phyloP scores from a whole-genome alignment of 2,113 vertebrate species.

The Pelecanoides urinatrix region DNA sequence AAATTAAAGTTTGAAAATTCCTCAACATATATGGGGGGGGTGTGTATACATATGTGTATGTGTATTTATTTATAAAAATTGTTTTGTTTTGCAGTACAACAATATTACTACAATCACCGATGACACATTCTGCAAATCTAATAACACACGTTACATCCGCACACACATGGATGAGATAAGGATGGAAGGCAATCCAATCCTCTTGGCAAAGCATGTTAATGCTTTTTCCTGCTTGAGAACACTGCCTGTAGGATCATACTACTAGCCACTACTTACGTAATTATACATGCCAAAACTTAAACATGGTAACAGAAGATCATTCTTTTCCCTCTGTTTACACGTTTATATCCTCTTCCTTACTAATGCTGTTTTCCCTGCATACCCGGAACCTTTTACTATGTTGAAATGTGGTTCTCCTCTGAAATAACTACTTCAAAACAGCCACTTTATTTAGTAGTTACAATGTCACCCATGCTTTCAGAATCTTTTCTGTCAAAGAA shows the following conservation, averaged over 20 bases:
- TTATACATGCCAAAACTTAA: neutral
- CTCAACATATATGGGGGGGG: neutral
- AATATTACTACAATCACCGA: conserved; percentile 88
- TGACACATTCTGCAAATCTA: conserved; percentile 93
- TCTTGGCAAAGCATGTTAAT: conserved; percentile 88
- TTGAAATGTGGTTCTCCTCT: neutral
- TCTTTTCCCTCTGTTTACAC: conserved; percentile 18
- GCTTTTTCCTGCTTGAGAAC: conserved; percentile 91
- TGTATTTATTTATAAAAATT: neutral
- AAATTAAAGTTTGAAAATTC: neutral
- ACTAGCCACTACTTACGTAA: conserved; percentile 62
- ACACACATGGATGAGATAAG: conserved; percentile 86
- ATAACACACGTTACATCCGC: conserved; percentile 87
- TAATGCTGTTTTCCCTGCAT: conserved; percentile 9
- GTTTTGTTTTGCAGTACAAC: conserved; percentile 84
- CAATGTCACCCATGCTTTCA: neutral
- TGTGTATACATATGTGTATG: rapidly evolving
- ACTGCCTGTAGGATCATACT: conserved; percentile 88
- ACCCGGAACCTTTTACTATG: neutral
- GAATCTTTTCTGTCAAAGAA: neutral
- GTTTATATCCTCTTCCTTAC: neutral
- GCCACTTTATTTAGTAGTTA: neutral
- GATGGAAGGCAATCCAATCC: conserved; percentile 90
- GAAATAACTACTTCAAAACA: neutral
- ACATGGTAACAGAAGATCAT: neutral